These are phyloP conservation scores for Tympanuchus pallidicinctus DNA, from an alignment of 2,113 vertebrate species.

Conservation along the genomic window DNA sequence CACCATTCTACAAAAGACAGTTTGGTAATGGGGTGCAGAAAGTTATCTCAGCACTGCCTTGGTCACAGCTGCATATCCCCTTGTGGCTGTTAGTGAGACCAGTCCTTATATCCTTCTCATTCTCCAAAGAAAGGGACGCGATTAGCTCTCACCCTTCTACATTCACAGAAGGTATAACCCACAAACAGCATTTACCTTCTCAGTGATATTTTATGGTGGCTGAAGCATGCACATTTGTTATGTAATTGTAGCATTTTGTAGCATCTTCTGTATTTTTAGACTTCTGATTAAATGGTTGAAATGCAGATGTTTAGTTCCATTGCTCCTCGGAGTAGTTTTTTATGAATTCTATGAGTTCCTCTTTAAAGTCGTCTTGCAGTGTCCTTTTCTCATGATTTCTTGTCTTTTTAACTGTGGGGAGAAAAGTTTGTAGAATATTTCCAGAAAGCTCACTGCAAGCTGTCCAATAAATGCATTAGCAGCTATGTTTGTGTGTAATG, in stretches of 20 bases:
- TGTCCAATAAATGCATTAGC: slow-evolving; percentile 5
- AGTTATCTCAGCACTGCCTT: neutral
- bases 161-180: neutral
- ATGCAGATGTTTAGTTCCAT: neutral
- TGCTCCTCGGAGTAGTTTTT: neutral
- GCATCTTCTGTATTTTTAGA: neutral
- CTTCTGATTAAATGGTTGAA: neutral
- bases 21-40: neutral
- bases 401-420: neutral
- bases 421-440: neutral
- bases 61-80: neutral
- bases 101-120: neutral
- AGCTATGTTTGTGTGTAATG: neutral
- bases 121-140: neutral
- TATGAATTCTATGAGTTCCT: neutral
- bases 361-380: neutral
- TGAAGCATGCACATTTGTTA: neutral
- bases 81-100: neutral
- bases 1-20: neutral
- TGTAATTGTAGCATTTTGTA: neutral
- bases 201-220: neutral
- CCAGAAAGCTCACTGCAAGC: neutral
- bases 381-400: neutral
- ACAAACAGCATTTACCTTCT: neutral
- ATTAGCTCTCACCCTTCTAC: neutral